A percentile compares a stretch with the other conserved stretches of the same genome.
Evolutionary conservation across 2,113 vertebrate genomes (phyloP).

Genomic region (Osmerus eperlanus): DNA sequence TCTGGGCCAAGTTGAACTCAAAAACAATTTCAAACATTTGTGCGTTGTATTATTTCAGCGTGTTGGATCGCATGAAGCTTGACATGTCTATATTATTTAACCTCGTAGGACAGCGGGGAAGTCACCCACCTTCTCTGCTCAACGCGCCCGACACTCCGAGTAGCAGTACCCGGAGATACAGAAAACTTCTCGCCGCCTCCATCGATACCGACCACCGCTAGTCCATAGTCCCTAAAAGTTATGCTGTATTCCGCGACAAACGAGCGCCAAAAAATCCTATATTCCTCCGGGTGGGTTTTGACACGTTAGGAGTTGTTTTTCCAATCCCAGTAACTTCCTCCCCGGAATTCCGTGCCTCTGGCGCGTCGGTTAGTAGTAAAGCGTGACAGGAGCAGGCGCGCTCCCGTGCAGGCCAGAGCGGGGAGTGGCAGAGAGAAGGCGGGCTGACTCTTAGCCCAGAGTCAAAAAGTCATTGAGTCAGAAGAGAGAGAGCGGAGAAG

Average conservation of each 20-base stretch:
- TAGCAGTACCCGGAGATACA: conserved; percentile 67
- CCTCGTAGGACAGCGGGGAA: not conserved
- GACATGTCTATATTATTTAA: no score
- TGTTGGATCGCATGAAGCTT: no score
- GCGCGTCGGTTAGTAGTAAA: conserved; percentile 45
- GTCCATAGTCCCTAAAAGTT: conserved; percentile 52
- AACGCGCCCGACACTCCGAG: conserved; percentile 57
- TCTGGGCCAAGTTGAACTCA: not conserved
- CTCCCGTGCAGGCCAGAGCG: conserved; percentile 57
- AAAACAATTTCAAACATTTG: no score
- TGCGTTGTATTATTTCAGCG: no score
- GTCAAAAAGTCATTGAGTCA: conserved; percentile 17
- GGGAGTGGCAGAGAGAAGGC: conserved; percentile 58
- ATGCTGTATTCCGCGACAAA: not conserved
- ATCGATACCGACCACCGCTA: conserved; percentile 62
- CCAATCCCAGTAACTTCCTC: conserved; percentile 53
- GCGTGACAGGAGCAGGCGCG: conserved; percentile 58
- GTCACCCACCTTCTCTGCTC: conserved; percentile 75
- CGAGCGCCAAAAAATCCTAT: not conserved
- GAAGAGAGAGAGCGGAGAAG: not conserved
- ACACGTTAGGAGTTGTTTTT: conserved; percentile 30
- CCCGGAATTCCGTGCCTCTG: conserved; percentile 38
- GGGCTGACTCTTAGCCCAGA: not conserved
- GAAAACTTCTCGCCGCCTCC: conserved; percentile 73
- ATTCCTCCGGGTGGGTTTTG: not conserved